Evolutionary conservation across 2,888 invertebrate species (phyloP).

Genomic region (Eulithis testata): DNA sequence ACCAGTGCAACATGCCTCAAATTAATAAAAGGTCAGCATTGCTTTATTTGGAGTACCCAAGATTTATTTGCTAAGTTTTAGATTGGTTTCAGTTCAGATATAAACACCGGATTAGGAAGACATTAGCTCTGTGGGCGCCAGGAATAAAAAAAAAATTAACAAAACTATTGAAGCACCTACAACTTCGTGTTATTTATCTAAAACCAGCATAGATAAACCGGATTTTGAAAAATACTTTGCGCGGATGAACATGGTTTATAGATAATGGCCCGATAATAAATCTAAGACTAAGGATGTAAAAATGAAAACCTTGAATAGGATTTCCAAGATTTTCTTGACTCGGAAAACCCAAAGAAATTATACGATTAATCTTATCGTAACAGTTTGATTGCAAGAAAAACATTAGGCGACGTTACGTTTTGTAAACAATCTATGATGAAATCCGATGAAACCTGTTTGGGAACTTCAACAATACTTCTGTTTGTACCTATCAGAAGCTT

Average conservation of each 20-base stretch:
- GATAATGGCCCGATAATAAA: too few species aligned
- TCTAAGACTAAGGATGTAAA: too few species aligned
- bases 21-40: conserved; percentile 34
- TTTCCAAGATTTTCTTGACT: background rate
- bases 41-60: conserved; percentile 24
- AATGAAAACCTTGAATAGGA: background rate
- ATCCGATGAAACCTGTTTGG: conserved; percentile 31
- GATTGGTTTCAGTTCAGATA: background rate
- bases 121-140: too few species aligned
- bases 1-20: conserved; percentile 49
- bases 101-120: too few species aligned
- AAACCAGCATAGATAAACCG: too few species aligned
- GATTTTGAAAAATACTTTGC: too few species aligned
- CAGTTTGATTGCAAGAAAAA: conserved; percentile 6
- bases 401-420: background rate
- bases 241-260: too few species aligned
- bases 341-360: background rate
- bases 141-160: too few species aligned
- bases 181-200: too few species aligned
- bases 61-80: conserved; percentile 21
- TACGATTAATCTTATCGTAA: conserved; percentile 6
- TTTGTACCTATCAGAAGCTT: background rate
- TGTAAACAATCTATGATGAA: conserved; percentile 31
- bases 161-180: too few species aligned
- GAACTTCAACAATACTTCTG: conserved; percentile 9